phyloP scores from a whole-genome alignment of 2,888 invertebrate genomes.

The Atrina japonica region DNA sequence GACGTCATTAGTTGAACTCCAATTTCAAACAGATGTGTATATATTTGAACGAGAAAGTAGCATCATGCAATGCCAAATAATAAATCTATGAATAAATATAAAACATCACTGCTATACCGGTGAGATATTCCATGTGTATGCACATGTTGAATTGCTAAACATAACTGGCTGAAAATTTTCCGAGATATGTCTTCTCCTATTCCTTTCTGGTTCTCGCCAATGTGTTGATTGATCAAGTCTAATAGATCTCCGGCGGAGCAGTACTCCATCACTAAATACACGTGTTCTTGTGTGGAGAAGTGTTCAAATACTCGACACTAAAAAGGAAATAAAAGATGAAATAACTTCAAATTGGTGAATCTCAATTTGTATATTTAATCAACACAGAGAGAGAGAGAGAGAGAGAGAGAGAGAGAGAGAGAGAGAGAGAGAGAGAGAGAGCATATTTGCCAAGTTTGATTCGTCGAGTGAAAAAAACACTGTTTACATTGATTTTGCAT shows the following conservation, averaged over 20 bases:
- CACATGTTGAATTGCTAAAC: conserved; percentile 58
- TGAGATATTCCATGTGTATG: conserved; percentile 61
- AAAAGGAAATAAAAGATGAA: neutral
- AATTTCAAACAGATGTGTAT: too few species aligned
- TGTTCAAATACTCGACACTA: conserved; percentile 61
- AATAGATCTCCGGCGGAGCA: conserved; percentile 62
- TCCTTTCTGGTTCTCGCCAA: conserved; percentile 56
- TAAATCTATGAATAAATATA: neutral
- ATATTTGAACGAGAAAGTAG: conserved; percentile 8
- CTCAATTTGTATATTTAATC: too few species aligned
- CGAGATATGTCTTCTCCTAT: conserved; percentile 57
- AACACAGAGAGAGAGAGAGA: too few species aligned
- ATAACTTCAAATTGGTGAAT: neutral
- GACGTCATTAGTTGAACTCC: too few species aligned
- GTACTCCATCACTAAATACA: conserved; percentile 66
- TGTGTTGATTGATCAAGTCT: conserved; percentile 62
- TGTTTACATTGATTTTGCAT: too few species aligned
- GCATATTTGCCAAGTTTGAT: too few species aligned
- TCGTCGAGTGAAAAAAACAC: too few species aligned
- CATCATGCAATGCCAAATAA: too few species aligned
- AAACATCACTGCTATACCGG: conserved; percentile 43
- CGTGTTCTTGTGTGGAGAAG: conserved; percentile 54
- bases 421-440: too few species aligned
- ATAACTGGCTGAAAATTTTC: conserved; percentile 60
- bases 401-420: too few species aligned